A percentile compares a stretch with the other conserved stretches of the same genome.
Evolutionary conservation across 2,113 vertebrate genomes (phyloP).

Genomic region (Megaceryle torquata): DNA sequence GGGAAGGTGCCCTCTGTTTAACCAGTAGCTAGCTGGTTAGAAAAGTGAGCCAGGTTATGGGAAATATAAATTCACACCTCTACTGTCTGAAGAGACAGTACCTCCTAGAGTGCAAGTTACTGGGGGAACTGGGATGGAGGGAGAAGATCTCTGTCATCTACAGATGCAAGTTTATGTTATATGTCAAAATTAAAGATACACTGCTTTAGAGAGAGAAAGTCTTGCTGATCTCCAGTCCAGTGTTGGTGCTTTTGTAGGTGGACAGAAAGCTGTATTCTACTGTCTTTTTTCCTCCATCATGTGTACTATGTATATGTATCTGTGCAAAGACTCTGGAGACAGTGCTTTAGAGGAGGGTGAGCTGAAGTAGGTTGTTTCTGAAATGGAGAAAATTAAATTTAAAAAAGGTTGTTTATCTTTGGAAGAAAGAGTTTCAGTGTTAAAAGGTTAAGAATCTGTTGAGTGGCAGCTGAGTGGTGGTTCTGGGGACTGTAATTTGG

Average conservation of each 20-base stretch:
- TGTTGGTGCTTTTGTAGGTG: neutral
- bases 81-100: neutral
- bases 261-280: neutral
- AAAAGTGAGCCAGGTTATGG: neutral
- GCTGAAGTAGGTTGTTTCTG: neutral
- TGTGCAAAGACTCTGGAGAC: neutral
- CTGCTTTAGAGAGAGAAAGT: neutral
- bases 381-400: neutral
- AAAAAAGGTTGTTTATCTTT: neutral
- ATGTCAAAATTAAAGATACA: neutral
- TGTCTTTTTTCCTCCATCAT: neutral
- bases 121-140: neutral
- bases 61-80: neutral
- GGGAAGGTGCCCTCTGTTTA: neutral
- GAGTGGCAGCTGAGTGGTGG: neutral
- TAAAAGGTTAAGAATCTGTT: neutral
- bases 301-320: neutral
- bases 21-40: neutral
- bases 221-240: neutral
- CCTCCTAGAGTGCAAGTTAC: neutral
- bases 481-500: neutral
- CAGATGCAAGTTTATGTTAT: neutral
- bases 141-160: neutral
- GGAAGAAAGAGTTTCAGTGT: neutral
- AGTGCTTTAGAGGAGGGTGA: neutral